Evolutionary conservation across 2,113 vertebrate species (phyloP).

Genomic region (Microcebus murinus): DNA sequence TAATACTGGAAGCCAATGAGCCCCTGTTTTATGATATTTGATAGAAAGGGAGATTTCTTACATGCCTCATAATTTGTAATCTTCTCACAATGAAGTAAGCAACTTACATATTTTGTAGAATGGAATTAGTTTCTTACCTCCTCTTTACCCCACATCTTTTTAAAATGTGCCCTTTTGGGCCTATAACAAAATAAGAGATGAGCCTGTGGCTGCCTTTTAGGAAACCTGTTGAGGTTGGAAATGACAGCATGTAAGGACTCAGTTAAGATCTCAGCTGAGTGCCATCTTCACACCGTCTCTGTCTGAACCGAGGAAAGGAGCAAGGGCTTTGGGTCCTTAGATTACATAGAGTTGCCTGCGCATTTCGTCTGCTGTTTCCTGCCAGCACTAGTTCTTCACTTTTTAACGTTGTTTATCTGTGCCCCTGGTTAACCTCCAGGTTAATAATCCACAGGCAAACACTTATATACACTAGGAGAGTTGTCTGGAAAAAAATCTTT

Average conservation of each 20-base stretch:
- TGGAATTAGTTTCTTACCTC: not conserved
- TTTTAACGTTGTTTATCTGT: not conserved
- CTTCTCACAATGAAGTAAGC: not conserved
- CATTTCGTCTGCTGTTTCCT: not conserved
- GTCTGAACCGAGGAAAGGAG: not conserved
- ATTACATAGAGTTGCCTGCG: rapidly evolving
- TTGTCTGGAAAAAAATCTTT: not conserved
- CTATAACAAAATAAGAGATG: not conserved
- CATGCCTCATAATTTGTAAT: not conserved
- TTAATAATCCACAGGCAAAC: not conserved
- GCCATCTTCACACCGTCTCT: rapidly evolving
- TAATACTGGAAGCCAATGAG: not conserved
- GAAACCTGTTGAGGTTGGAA: not conserved
- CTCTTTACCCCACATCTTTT: not conserved
- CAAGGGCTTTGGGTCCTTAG: not conserved
- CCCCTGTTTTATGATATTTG: not conserved
- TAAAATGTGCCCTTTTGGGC: not conserved
- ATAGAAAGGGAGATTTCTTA: not conserved
- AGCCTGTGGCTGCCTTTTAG: not conserved
- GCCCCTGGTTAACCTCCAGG: not conserved
- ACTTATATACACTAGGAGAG: not conserved
- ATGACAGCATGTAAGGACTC: not conserved
- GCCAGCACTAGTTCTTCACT: not conserved
- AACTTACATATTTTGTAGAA: not conserved
- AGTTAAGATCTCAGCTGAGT: not conserved